Base-by-base conservation (phyloP, 2,797 vertebrate genomes). In the Scolopax rusticola region DNA sequence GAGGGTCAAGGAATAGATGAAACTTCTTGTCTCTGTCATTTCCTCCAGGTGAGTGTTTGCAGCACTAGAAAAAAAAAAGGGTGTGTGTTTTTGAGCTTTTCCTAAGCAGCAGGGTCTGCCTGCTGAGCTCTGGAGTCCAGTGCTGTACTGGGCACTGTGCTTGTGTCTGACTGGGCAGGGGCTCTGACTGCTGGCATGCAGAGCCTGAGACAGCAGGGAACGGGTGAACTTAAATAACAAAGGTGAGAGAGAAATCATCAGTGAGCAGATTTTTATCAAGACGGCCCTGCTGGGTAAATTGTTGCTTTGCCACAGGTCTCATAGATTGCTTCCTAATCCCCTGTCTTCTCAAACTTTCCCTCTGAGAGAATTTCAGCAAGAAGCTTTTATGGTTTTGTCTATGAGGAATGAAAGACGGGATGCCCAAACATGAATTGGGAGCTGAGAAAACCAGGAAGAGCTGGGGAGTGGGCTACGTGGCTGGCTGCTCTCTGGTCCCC, bases 281-380 rank as follows among this genome's bases (percentile, higher is more conserved):
- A 65, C 21, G 64, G 7, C 57, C 80, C 87, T 79, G 70, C 95
- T 97, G 96, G 70, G 95, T 90, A 96, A 96, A 95, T 94, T 81
- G 86, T 85, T 85, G 71, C 88, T 92, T 94, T 92, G 68, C 81
- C 3, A 8, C 60, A 40, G 56, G 75, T 91, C 60, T 93, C 78
- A 87, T 80, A 1, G 84, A 94, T 93, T 1, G 17, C 61, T 91
- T 89, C 78, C 78, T 97, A 96, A 96, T 96, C 90, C 70, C 32
- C 57, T 89, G 75, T 74, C 86, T 90, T 78, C 86, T 90, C 78
- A 77, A 47, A 61, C 64, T 41, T 80, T 60, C 41, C 63, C 91
- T 90, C 54, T 89, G 91, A 95, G 84, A 91, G 68, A 77, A 87
- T 96, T 95, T 90, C 75, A 61, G 14, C 68, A 40, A 87, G 73